Conservation (phyloP, 2,888 invertebrate species). For the Idaea dimidiata region DNA sequence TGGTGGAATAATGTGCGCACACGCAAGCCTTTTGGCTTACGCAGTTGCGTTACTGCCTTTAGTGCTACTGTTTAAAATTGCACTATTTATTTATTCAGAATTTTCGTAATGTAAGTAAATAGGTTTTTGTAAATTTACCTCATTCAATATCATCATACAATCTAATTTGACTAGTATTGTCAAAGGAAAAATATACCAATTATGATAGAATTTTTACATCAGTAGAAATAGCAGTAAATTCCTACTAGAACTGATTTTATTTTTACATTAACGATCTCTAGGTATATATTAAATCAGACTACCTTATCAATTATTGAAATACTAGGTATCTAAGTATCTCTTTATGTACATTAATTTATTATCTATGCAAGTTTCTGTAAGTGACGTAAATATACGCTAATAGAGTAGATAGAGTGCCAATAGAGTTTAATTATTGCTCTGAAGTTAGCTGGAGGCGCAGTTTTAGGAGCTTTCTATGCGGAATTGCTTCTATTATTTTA, state of each 20-base stretch:
- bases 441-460: background rate
- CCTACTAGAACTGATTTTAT: background rate
- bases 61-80: too few species aligned
- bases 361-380: constrained; percentile 23
- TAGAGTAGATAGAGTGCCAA: background rate
- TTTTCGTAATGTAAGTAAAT: too few species aligned
- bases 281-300: background rate
- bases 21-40: too few species aligned
- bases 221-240: background rate
- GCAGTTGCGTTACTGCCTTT: too few species aligned
- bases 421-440: background rate
- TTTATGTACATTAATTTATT: background rate
- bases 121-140: background rate
- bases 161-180: background rate
- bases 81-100: too few species aligned
- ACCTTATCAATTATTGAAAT: background rate
- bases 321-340: background rate
- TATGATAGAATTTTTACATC: background rate
- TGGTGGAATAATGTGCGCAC: too few species aligned
- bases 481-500: too few species aligned
- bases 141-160: background rate
- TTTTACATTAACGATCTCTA: background rate
- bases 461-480: too few species aligned
- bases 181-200: background rate
- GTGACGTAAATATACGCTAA: background rate